Evolutionary conservation across 2,797 vertebrate genomes (phyloP), one percentile per base, ranked within the genome.

Genomic region (Eulemur albifrons): DNA sequence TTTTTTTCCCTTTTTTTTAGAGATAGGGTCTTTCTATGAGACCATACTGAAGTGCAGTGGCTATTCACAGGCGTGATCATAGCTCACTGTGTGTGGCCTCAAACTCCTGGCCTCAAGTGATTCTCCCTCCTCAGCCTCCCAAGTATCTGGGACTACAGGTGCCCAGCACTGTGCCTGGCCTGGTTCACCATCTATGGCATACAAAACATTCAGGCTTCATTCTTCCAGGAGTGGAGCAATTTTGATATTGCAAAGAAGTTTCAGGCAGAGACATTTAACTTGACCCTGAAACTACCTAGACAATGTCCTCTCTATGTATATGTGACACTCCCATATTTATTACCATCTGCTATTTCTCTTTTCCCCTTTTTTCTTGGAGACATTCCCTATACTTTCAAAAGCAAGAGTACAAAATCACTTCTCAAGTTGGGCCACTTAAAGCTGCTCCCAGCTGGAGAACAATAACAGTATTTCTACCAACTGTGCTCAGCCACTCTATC

Each of bases 351-450:
- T 38, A 40, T 45, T 90, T 87, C 20, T 21, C 17, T 63, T 90
- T 86, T 3, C 27, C n/a, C 65, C 23, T 5, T 75, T 84, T 52
- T 77, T 50, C 43, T 94, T 90, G n/a, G 73, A 94, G 45, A 21
- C 69, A 45, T 59, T 79, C 40, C 30, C 14, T 86, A 35, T 93
- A 18, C 59, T 82, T 93, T 48, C 30, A 75, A 72, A 63, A 93
- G 95, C 70, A 13, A 94, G n/a, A 81, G 21, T 45, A 73, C 48
- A 73, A 13, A 81, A 95, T 82, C 52, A 40, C 35, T 84, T 94
- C 87, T 98, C 9, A 70, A 61, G 12, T 73, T 61, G n/a, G 70
- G 25, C 91, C 75, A 77, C 54, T 79, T 27, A 88, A 52, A 80
- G 75, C 15, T 86, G 25, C 17, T 79, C n/a, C 77, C 14, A 45